Evolutionary conservation across 1,140 invertebrate species (phyloP), one percentile per base, ranked within the genome.

Genomic region (Drosophila dunni): DNA sequence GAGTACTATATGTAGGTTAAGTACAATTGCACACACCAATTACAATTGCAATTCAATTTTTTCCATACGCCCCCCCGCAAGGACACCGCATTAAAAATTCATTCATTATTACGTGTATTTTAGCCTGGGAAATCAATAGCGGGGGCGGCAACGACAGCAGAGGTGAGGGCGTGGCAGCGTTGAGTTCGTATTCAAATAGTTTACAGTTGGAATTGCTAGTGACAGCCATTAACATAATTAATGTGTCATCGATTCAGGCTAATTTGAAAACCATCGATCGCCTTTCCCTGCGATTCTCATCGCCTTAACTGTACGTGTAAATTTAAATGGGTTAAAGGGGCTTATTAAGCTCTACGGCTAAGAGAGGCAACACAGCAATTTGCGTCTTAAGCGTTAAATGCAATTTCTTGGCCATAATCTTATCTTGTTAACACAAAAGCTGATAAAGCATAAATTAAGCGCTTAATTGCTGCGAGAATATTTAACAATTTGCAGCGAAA

Each of bases 381-480:
- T 60, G 45, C 45, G 54, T 50, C 54, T 68, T 68, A 54, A 51
- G 17, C 57, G 60, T 62, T 62, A 62, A 69, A 69, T 62, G 57
- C 66, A 69, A 9, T 54, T 62, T 53, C 34, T 44, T 42, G n/a
- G 7, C 7, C 8, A 7, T 36, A 38, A 53, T 69, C 57, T 54
- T 44, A 67, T 67, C 54, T 9, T 48, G 15, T 45, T 5, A 11
- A 11, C 46, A 24, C 46, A 33, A 38, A 7, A 45, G 20, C 40
- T 58, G 64, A 50, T 58, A 40, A 40, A 42, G 40, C 40, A 42
- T 13, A n/a, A 42, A 42, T 10, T 1, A 6, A 42, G 40, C 40
- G 13, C 11, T 13, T 42, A 11, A 42, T 7, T 42, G 10, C 11
- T 13, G 3, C 13, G 6, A 5, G n/a, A 10, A 42, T 42, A 42